These are phyloP conservation scores for Diarsia mendica DNA, from an alignment of 2,888 invertebrate species.

Conservation along the genomic window DNA sequence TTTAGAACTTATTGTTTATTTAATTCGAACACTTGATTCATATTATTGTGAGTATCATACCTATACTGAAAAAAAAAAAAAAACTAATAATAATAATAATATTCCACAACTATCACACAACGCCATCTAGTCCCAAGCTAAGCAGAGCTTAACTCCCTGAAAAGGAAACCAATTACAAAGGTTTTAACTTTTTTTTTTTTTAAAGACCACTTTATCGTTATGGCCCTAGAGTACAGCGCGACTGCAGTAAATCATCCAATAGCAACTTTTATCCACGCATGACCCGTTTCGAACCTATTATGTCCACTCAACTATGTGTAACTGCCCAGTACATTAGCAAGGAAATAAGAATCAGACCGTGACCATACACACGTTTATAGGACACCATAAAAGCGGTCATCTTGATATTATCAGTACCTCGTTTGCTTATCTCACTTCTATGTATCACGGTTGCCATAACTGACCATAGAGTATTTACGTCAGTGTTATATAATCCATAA, in stretches of 20 bases:
- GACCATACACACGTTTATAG: conserved; percentile 46
- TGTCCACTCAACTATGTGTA: conserved; percentile 23
- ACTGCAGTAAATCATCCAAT: neutral
- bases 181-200: neutral
- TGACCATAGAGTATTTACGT: conserved; percentile 32
- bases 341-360: conserved; percentile 56
- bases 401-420: conserved; percentile 39
- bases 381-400: conserved; percentile 49
- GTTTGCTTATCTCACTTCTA: conserved; percentile 27
- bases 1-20: neutral
- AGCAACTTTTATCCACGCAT: conserved; percentile 16
- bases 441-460: conserved; percentile 21
- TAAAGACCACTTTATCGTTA: neutral
- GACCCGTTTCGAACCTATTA: conserved; percentile 39
- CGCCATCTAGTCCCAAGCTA: too few species aligned
- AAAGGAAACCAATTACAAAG: neutral
- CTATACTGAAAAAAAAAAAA: too few species aligned
- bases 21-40: neutral
- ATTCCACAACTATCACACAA: too few species aligned
- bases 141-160: neutral
- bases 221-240: neutral
- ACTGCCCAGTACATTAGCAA: conserved; percentile 17
- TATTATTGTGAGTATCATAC: neutral
- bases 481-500: conserved; percentile 52
- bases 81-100: too few species aligned